A percentile compares a stretch with the other conserved stretches of the same genome.
phyloP scores from a whole-genome alignment of 1,140 invertebrate species.

The Callitettix versicolor region DNA sequence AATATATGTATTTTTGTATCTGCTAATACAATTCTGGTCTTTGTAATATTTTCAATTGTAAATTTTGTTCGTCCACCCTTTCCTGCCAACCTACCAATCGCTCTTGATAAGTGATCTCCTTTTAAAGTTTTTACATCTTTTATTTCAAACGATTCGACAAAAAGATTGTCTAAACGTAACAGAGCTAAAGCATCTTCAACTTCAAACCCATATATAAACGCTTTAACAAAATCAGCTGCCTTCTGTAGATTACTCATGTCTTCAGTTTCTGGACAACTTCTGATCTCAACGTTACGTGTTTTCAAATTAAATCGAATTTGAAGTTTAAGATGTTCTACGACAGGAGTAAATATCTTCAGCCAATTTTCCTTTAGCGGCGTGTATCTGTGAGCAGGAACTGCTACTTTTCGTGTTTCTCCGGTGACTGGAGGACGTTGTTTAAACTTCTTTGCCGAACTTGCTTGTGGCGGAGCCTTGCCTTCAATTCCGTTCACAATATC shows the following conservation, averaged over 20 bases:
- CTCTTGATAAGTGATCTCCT: slow-evolving; percentile 90
- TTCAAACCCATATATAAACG: slow-evolving; percentile 94
- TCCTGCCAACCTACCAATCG: slow-evolving; percentile 92
- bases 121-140: slow-evolving; percentile 93
- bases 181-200: slow-evolving; percentile 94
- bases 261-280: slow-evolving; percentile 61
- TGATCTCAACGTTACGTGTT: slow-evolving; percentile 80
- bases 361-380: slow-evolving; percentile 92
- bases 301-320: slow-evolving; percentile 93
- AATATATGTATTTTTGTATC: slow-evolving; percentile 95
- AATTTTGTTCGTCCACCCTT: slow-evolving; percentile 96
- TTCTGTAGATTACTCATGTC: slow-evolving; percentile 91
- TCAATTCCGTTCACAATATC: slow-evolving; percentile 52
- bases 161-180: slow-evolving; percentile 91
- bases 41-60: slow-evolving; percentile 98
- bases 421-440: slow-evolving; percentile 34
- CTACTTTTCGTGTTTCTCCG: slow-evolving; percentile 46
- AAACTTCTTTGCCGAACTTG: slow-evolving; percentile 40
- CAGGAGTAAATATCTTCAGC: slow-evolving; percentile 92
- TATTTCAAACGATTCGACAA: slow-evolving; percentile 94
- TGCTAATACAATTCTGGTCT: slow-evolving; percentile 94
- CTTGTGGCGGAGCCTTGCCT: slow-evolving; percentile 39
- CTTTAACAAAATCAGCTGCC: slow-evolving; percentile 95
- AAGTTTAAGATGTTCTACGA: slow-evolving; percentile 89
- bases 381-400: slow-evolving; percentile 68